A percentile compares a stretch with the other conserved stretches of the same genome.
Evolutionary conservation across 2,113 vertebrate species (phyloP).

Genomic region (Ursus arctos): DNA sequence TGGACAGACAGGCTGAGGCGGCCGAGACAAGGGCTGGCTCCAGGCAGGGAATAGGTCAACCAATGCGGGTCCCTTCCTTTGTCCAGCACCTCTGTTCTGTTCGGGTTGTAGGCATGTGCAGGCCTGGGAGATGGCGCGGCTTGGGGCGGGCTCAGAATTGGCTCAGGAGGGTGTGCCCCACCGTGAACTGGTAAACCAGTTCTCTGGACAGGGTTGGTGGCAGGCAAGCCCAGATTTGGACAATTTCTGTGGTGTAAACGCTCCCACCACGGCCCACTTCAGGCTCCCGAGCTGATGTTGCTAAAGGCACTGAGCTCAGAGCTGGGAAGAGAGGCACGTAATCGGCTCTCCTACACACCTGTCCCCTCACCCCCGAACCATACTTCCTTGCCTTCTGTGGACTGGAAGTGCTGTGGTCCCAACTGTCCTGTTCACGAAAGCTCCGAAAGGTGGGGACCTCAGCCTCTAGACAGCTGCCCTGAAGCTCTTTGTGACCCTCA

Average conservation of each 20-base stretch:
- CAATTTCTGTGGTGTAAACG: background rate
- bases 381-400: background rate
- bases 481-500: slow-evolving; percentile 54
- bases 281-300: background rate
- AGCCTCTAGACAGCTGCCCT: background rate
- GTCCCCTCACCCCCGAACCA: background rate
- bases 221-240: background rate
- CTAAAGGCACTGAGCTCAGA: background rate
- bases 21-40: background rate
- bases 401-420: background rate
- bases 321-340: background rate
- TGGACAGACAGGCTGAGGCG: background rate
- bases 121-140: background rate
- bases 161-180: background rate
- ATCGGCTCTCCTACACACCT: background rate
- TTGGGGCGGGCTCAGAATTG: background rate
- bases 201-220: background rate
- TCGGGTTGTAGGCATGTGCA: background rate
- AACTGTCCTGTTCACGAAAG: background rate
- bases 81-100: background rate
- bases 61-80: background rate
- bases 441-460: background rate
- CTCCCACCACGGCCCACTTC: background rate
- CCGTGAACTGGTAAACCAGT: background rate
- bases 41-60: background rate